Conservation (phyloP, 2,113 vertebrate species). For the Muntiacus reevesi region DNA sequence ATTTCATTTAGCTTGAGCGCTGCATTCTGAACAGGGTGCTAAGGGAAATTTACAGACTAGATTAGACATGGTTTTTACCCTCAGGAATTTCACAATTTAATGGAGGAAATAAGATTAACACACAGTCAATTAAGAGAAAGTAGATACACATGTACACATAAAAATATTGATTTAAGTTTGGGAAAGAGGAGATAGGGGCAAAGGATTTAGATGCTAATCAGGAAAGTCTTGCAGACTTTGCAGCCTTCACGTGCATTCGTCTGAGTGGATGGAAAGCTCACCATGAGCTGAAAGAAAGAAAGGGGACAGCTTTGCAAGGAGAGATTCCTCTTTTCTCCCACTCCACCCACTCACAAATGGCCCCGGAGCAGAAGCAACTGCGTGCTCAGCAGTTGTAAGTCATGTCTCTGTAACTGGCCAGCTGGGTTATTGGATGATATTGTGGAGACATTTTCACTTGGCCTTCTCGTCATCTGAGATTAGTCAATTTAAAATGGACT, state of each 20-base stretch:
- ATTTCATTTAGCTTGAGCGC: conserved; percentile 47
- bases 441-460: not conserved
- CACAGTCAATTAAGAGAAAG: conserved; percentile 66
- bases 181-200: not conserved
- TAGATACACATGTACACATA: conserved; percentile 58
- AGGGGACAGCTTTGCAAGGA: not conserved
- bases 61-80: conserved; percentile 64
- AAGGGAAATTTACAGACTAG: conserved; percentile 53
- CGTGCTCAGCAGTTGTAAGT: not conserved
- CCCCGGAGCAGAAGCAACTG: not conserved
- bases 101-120: conserved; percentile 71
- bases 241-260: not conserved
- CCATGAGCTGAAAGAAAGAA: not conserved
- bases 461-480: not conserved
- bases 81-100: conserved; percentile 67
- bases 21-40: conserved; percentile 47
- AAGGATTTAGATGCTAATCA: conserved; percentile 44
- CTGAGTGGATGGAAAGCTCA: not conserved
- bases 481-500: not conserved
- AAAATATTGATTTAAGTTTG: conserved; percentile 65
- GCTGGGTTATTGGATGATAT: not conserved
- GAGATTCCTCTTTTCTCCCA: not conserved
- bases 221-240: not conserved
- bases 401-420: not conserved
- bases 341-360: not conserved